Percentiles rank a stretch among this genome's conserved stretches.
Evolutionary conservation across 1,140 invertebrate genomes (phyloP).

Genomic region (Zaprionus davidi): DNA sequence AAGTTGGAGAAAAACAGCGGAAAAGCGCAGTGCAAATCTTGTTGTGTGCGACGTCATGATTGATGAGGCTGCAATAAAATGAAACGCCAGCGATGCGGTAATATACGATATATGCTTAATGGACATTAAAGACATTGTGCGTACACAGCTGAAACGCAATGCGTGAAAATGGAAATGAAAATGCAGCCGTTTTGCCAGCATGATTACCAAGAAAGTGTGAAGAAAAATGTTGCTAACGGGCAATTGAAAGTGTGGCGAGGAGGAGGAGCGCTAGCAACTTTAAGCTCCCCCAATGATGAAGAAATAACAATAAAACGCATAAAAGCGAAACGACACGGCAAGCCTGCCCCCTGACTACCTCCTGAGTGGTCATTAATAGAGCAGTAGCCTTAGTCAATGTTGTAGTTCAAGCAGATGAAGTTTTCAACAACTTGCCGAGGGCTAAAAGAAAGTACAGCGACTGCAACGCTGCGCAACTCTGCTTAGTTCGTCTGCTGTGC

Average conservation of each 20-base stretch:
- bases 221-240: constrained; percentile 64
- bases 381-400: constrained; percentile 20
- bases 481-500: constrained; percentile 2
- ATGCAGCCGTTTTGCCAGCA: constrained; percentile 49
- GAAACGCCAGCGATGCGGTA: constrained; percentile 70
- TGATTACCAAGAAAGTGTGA: constrained; percentile 77
- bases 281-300: constrained; percentile 52
- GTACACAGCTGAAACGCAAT: constrained; percentile 50
- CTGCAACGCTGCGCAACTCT: background rate
- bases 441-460: constrained; percentile 67
- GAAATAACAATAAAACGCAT: constrained; percentile 69
- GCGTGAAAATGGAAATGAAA: constrained; percentile 59
- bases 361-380: constrained; percentile 29
- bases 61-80: constrained; percentile 76
- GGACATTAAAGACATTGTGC: constrained; percentile 71
- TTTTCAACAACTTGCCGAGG: constrained; percentile 45
- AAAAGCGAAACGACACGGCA: constrained; percentile 54
- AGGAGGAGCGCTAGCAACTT: constrained; percentile 38
- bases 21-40: constrained; percentile 8
- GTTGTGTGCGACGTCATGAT: constrained; percentile 38
- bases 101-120: constrained; percentile 74
- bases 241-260: constrained; percentile 58
- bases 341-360: background rate
- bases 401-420: constrained; percentile 27
- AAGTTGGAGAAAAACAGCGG: constrained; percentile 43